Evolutionary conservation across 2,888 invertebrate genomes (phyloP).

Genomic region (Ophraella communa): DNA sequence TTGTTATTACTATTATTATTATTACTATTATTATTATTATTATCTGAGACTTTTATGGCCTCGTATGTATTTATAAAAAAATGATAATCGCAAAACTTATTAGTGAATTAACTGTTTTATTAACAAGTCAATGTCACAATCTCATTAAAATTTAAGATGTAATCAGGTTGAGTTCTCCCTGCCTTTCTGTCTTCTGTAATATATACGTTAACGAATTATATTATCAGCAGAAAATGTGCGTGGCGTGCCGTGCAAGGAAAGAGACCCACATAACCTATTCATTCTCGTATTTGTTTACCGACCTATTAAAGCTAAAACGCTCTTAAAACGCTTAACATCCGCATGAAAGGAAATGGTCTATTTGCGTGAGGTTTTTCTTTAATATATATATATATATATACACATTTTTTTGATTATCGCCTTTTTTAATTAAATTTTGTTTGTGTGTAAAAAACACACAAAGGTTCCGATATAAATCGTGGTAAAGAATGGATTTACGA

Average conservation of each 20-base stretch:
- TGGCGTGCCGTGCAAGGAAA: constrained; percentile 2
- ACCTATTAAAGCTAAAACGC: constrained; percentile 24
- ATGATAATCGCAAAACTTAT: no score
- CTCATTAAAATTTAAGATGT: constrained; percentile 31
- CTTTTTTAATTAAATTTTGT: constrained; percentile 18
- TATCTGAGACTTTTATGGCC: no score
- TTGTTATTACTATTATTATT: no score
- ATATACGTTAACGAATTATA: constrained; percentile 27
- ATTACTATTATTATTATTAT: no score
- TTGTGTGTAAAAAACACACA: no score
- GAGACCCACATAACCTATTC: constrained; percentile 20
- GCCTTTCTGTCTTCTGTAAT: constrained; percentile 31
- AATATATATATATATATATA: no score
- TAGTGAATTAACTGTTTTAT: no score
- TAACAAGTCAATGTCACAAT: constrained; percentile 10
- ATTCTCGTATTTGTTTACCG: constrained; percentile 27
- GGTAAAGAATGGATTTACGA: no score
- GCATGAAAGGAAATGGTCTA: constrained; percentile 24
- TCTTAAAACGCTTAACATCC: constrained; percentile 22
- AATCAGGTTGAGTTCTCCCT: constrained; percentile 27
- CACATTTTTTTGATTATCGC: constrained; percentile 15
- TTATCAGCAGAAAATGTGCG: constrained; percentile 31
- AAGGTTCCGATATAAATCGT: no score
- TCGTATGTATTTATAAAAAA: no score
- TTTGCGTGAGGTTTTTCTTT: constrained; percentile 24